Evolutionary conservation across 2,797 vertebrate genomes (phyloP).

Genomic region (Bovichtus diacanthus): DNA sequence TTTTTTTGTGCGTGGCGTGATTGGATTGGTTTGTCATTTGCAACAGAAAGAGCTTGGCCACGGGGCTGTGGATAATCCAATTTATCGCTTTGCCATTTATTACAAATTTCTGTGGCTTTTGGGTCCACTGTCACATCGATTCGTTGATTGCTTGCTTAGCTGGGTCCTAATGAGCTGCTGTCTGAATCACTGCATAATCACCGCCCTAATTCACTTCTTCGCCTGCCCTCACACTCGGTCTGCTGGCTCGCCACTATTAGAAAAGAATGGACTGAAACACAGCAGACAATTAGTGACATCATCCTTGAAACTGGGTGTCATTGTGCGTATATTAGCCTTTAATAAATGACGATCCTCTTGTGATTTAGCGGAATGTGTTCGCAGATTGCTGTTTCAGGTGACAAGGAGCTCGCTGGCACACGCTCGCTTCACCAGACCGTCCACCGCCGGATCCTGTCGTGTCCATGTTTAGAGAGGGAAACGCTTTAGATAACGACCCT

Average conservation of each 20-base stretch:
- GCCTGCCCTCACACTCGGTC: conserved; percentile 70
- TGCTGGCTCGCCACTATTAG: conserved; percentile 67
- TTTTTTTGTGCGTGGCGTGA: conserved; percentile 63
- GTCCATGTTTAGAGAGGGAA: background rate
- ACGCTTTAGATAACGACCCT: background rate
- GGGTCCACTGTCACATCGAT: conserved; percentile 82
- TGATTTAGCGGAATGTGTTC: conserved; percentile 9
- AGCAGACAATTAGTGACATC: conserved; percentile 73
- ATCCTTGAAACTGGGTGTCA: conserved; percentile 59
- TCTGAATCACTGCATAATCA: conserved; percentile 85
- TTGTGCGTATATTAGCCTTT: conserved; percentile 47
- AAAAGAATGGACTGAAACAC: conserved; percentile 63
- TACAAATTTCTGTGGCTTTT: conserved; percentile 85
- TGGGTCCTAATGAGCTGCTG: conserved; percentile 85
- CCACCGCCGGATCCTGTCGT: background rate
- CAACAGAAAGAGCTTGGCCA: conserved; percentile 78
- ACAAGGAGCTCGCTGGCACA: conserved; percentile 13
- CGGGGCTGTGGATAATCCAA: conserved; percentile 82
- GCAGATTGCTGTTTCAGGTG: conserved; percentile 38
- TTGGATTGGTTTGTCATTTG: conserved; percentile 85
- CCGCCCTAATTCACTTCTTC: conserved; percentile 79
- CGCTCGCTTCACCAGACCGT: background rate
- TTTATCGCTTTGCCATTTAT: conserved; percentile 86
- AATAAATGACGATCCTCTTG: conserved; percentile 49
- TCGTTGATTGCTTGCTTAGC: conserved; percentile 86